These are phyloP conservation scores for Lasioglossum leucozonium DNA, from an alignment of 2,888 invertebrate species.

Conservation along the genomic window DNA sequence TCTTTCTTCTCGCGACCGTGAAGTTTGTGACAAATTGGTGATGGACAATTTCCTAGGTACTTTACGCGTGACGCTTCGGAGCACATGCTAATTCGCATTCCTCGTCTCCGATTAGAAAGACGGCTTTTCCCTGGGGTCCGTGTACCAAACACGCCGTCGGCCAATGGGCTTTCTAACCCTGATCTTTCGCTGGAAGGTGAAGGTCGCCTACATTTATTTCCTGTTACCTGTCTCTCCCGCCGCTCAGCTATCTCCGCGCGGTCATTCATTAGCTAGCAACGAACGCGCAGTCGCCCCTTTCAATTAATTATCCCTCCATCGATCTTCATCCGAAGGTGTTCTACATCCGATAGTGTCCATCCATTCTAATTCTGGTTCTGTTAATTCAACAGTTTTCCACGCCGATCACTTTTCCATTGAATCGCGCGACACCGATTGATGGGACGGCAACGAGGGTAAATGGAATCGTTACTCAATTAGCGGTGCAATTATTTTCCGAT, in stretches of 20 bases:
- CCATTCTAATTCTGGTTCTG: no score
- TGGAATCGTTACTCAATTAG: neutral
- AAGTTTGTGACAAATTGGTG: neutral
- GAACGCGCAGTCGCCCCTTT: conserved; percentile 10
- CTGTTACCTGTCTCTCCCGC: conserved; percentile 31
- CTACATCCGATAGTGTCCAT: neutral
- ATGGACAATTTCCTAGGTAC: neutral
- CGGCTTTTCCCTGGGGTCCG: neutral
- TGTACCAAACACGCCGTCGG: conserved; percentile 35
- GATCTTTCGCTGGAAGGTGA: conserved; percentile 76
- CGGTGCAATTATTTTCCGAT: neutral
- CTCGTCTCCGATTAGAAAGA: conserved; percentile 19
- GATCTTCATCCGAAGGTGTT: neutral
- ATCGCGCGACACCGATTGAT: neutral
- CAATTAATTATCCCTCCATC: conserved; percentile 25
- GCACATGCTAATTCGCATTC: conserved; percentile 13
- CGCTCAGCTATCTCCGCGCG: neutral
- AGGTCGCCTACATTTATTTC: conserved; percentile 71
- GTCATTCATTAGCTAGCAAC: conserved; percentile 33
- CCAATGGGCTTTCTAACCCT: conserved; percentile 73
- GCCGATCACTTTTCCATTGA: neutral
- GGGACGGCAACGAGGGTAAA: neutral
- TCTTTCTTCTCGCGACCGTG: neutral
- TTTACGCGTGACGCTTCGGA: neutral
- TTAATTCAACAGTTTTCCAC: neutral